Base-by-base conservation (phyloP, 2,797 vertebrate genomes). In the Micrastur ruficollis region DNA sequence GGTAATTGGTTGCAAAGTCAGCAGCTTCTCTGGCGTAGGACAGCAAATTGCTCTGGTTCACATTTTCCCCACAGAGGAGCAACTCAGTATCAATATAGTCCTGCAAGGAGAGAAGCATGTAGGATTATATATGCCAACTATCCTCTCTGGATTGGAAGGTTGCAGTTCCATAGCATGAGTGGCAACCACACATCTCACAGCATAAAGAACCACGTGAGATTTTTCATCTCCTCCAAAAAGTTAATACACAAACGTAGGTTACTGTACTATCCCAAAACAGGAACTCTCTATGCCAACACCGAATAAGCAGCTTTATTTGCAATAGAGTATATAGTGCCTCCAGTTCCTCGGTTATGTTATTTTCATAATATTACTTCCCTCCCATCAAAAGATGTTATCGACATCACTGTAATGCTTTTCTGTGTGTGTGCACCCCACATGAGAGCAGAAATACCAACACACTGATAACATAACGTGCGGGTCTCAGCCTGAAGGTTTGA, bases 1-100 rank as follows among this genome's bases (percentile, higher is more conserved):
- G 99, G 97, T 99, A 99, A 95, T 99, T 98, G 83, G 99, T 99
- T 96, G 99, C 99, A 81, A 99, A 99, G 97, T 99, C 99, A 42
- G 99, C 99, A 52, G 99, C 99, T 97, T 99, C 99, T 16, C 99
- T 98, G 85, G 99, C 99, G 0, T 99, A 99, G 94, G 98, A 99
- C 42, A 99, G 98, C 87, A 99, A 98, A 97, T 98, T 99, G 95
- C 99, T 99, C 98, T 99, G 99, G 98, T 99, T 99, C 81, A 99
- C 99, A 0, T 99, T 99, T 76, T 99, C 99, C 1, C 97, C 98
- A 81, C 99, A 98, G 56, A 99, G 98, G 83, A 99, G 98, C 98
- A 98, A 98, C 95, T 99, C 99, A 0, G 99, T 99, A 90, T 99
- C 99, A 3, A 98, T 89, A 84, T 98, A 99, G 97, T 99, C 99